A percentile compares a stretch with the other conserved stretches of the same genome.
phyloP scores from a whole-genome alignment of 2,888 invertebrate genomes.

The Schizaphis graminum region DNA sequence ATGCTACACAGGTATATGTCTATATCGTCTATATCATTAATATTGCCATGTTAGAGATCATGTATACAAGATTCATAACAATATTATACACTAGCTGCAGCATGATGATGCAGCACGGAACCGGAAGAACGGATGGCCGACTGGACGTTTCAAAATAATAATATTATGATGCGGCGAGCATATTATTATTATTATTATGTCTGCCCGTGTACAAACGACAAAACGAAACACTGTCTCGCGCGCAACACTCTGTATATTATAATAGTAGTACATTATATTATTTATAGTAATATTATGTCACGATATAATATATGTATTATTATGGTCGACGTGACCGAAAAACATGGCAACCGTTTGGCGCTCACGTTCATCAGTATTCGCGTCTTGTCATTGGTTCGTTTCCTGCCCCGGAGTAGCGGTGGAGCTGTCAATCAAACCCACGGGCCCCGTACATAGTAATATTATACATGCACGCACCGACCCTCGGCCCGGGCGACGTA shows the following conservation, averaged over 20 bases:
- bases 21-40: background rate
- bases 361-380: slow-evolving; percentile 61
- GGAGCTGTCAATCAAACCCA: slow-evolving; percentile 63
- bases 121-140: background rate
- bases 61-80: background rate
- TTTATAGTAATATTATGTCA: background rate
- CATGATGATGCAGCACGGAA: background rate
- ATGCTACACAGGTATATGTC: background rate
- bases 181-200: background rate
- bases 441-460: slow-evolving; percentile 13
- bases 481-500: background rate
- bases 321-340: slow-evolving; percentile 51
- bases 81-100: background rate
- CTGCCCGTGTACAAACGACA: background rate
- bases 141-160: background rate
- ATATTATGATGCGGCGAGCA: background rate
- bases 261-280: background rate
- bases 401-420: slow-evolving; percentile 53
- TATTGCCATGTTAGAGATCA: background rate
- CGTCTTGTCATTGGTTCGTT: slow-evolving; percentile 65
- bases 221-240: background rate
- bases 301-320: background rate
- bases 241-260: background rate
- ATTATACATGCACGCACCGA: background rate
- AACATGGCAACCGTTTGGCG: slow-evolving; percentile 62